These are phyloP conservation scores for Porites lobata DNA, from an alignment of 92 coral and sea anemone species.

Conservation along the genomic window DNA sequence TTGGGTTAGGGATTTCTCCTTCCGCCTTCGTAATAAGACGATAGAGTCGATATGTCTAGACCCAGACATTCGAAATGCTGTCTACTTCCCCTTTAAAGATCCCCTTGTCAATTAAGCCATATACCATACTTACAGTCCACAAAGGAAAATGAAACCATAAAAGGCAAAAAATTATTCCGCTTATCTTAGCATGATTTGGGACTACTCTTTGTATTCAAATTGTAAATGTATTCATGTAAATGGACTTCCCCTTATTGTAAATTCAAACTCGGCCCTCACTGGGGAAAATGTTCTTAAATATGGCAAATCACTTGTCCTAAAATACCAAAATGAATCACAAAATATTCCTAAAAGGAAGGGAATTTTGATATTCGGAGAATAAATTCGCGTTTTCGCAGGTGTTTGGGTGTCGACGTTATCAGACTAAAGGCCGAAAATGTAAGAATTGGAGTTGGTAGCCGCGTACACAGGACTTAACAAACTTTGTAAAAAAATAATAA, in stretches of 20 bases:
- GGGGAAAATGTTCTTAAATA: not conserved
- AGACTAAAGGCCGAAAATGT: too few species aligned
- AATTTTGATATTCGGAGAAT: too few species aligned
- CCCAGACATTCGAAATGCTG: not conserved
- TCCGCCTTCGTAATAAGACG: not conserved
- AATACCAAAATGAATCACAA: not conserved
- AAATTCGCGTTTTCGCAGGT: not conserved
- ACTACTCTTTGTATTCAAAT: not conserved
- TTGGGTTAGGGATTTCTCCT: not conserved
- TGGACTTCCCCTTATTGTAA: not conserved
- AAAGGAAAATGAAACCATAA: not conserved
- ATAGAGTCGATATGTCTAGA: not conserved
- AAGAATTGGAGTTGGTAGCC: too few species aligned
- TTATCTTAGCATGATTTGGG: too few species aligned
- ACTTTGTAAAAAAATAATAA: too few species aligned
- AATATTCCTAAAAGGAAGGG: not conserved
- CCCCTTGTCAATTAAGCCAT: constrained; percentile 5
- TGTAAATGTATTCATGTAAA: not conserved
- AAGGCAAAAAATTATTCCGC: not conserved
- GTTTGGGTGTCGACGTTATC: too few species aligned
- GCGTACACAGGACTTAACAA: not conserved
- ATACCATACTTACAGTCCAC: not conserved
- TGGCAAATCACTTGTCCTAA: not conserved
- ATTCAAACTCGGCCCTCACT: not conserved
- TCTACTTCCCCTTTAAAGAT: not conserved